Base-by-base conservation (phyloP, 2,888 invertebrate genomes). In the Ophion ellenae region DNA sequence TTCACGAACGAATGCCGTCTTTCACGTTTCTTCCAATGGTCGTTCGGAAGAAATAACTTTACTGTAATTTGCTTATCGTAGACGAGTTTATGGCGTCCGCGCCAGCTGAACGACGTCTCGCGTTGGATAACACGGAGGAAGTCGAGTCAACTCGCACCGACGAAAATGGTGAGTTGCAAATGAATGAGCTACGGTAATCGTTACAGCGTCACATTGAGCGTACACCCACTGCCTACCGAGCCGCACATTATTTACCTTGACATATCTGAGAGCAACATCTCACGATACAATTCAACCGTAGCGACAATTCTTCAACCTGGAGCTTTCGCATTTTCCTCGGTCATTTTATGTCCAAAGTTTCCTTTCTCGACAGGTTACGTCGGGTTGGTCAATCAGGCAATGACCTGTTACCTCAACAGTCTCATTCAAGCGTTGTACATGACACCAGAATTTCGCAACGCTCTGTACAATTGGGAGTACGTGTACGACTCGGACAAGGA, bases 371-470 rank as follows among this genome's bases (percentile, higher is more conserved):
- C 67, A 91, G 96, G 94, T 85, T 97, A 97, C 93, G 97, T 97
- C 11, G 98, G 98, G 57, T 95, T 98, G 74, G 97, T 98, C 10
- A 98, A 98, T 94, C 97, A 98, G 94, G 98, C 98, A 0, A 98
- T 98, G 98, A 98, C 98, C 0, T 98, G 98, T 93, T 98, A 98
- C 93, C 95, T 98, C 83, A 98, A 98, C 94, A 98, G 98, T 94
- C 95, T 98, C 69, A 94, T 98, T 36, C 98, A 98, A 94, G 97
- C 98, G 0, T 95, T 98, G 6, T 98, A 96, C 92, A 98, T 98
- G 98, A 98, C 98, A 1, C 98, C 98, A 0, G 98, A 98, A 94
- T 98, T 98, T 93, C 95, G 98, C 61, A 98, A 98, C 94, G 97
- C 97, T 3, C 94, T 98, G 57, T 98, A 98, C 93, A 96, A 96